A percentile compares a stretch with the other conserved stretches of the same genome.
phyloP scores from a whole-genome alignment of 2,113 vertebrate species.

The Silurus meridionalis region DNA sequence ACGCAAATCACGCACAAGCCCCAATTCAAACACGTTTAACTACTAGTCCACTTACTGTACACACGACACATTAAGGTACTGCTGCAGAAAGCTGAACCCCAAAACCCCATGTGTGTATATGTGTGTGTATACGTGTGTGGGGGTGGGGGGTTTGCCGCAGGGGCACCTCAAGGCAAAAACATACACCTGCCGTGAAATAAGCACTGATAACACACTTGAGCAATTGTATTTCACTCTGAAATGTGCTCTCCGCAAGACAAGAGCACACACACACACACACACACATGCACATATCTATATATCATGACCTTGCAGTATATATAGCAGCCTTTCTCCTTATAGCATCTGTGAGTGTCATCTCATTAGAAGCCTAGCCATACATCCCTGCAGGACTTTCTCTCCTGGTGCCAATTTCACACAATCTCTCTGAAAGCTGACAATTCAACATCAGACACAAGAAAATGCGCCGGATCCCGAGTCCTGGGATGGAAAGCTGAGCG shows the following conservation, averaged over 20 bases:
- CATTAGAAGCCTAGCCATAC: slow-evolving; percentile 33
- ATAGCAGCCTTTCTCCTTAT: slow-evolving; percentile 33
- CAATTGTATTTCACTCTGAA: slow-evolving; percentile 34
- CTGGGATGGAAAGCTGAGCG: neutral
- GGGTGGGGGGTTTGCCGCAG: slow-evolving; percentile 28
- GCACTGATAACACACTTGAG: slow-evolving; percentile 36
- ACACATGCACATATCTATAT: slow-evolving; percentile 33
- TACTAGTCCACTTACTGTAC: neutral
- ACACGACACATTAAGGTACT: neutral
- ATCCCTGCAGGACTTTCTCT: slow-evolving; percentile 26
- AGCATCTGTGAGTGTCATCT: slow-evolving; percentile 37
- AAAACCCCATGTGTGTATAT: neutral
- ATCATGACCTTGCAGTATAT: slow-evolving; percentile 49
- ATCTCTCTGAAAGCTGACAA: slow-evolving; percentile 33
- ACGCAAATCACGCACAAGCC: neutral
- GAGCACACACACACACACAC: slow-evolving; percentile 12
- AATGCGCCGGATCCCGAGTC: neutral
- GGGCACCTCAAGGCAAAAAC: slow-evolving; percentile 46
- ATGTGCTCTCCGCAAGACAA: neutral
- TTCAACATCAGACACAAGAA: slow-evolving; percentile 18
- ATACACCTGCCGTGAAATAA: slow-evolving; percentile 43
- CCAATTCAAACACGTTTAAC: neutral
- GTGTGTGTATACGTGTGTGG: neutral
- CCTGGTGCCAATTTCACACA: slow-evolving; percentile 30
- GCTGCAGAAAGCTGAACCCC: neutral